A percentile compares a stretch with the other conserved stretches of the same genome.
These are phyloP conservation scores for Pecten maximus DNA, from an alignment of 2,888 invertebrate genomes.

Conservation along the genomic window DNA sequence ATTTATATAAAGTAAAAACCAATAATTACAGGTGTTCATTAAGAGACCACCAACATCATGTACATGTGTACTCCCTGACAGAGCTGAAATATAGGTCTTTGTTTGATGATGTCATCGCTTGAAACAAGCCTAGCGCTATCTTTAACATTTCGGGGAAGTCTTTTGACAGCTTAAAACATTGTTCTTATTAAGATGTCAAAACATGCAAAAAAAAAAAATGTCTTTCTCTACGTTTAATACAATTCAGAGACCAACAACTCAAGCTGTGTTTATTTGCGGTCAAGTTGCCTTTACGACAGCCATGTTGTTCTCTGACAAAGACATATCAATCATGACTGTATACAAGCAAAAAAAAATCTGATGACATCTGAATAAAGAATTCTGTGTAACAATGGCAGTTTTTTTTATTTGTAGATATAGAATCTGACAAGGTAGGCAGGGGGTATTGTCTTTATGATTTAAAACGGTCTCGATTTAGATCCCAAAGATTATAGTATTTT, in stretches of 20 bases:
- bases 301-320: not conserved
- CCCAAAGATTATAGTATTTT: not conserved
- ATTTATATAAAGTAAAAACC: not conserved
- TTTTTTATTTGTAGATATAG: not conserved
- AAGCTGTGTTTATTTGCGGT: not conserved
- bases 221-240: not conserved
- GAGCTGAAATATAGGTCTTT: not conserved
- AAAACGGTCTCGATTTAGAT: not conserved
- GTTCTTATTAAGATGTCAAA: not conserved
- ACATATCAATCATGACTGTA: not conserved
- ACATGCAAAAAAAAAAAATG: not conserved
- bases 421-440: not conserved
- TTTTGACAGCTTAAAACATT: not conserved
- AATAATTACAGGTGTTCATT: not conserved
- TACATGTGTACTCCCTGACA: not conserved
- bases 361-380: slow-evolving; percentile 25
- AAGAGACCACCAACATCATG: not conserved
- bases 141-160: not conserved
- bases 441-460: not conserved
- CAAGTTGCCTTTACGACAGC: not conserved
- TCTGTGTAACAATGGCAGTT: not conserved
- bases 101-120: not conserved
- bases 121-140: not conserved
- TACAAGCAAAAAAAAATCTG: not conserved
- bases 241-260: not conserved